Conservation (phyloP, 2,888 invertebrate genomes). For the Lasioglossum morio region DNA sequence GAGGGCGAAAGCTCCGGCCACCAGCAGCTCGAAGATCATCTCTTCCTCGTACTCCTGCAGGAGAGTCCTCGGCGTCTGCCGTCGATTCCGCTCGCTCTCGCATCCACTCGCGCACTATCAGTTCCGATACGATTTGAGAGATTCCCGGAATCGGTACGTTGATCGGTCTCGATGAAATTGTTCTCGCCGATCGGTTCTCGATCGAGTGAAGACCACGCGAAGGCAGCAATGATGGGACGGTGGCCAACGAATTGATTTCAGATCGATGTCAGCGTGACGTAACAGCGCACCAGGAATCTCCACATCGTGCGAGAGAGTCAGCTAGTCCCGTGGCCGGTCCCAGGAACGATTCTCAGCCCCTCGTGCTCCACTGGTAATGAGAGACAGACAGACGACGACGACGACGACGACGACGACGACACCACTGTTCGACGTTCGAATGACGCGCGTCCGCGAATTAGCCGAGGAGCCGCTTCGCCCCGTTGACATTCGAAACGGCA, state of each 20-base stretch:
- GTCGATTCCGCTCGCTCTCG: conserved; percentile 73
- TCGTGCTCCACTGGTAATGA: conserved; percentile 9
- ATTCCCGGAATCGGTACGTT: neutral
- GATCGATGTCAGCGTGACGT: conserved; percentile 71
- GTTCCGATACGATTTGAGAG: conserved; percentile 51
- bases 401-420: too few relatives aligned
- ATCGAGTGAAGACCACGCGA: neutral
- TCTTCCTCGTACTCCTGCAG: conserved; percentile 81
- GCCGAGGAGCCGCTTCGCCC: conserved; percentile 24
- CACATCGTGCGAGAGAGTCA: conserved; percentile 55
- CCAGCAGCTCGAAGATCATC: conserved; percentile 84
- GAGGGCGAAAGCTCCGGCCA: conserved; percentile 84
- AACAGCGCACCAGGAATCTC: conserved; percentile 72
- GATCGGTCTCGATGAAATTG: neutral
- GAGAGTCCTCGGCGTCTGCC: conserved; percentile 78
- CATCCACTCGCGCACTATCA: conserved; percentile 77
- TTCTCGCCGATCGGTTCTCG: neutral
- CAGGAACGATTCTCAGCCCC: neutral
- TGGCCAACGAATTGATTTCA: conserved; percentile 32
- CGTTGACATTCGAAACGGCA: conserved; percentile 61
- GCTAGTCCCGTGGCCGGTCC: conserved; percentile 14
- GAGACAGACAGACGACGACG: too few relatives aligned
- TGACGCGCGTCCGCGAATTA: conserved; percentile 25
- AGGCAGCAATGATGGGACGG: neutral
- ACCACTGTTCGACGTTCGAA: conserved; percentile 32